Evolutionary conservation across 30 jellyfish, hydroid and myxozoan species (phyloP), one percentile per base, ranked within the genome.

Genomic region (Turritopsis rubra): DNA sequence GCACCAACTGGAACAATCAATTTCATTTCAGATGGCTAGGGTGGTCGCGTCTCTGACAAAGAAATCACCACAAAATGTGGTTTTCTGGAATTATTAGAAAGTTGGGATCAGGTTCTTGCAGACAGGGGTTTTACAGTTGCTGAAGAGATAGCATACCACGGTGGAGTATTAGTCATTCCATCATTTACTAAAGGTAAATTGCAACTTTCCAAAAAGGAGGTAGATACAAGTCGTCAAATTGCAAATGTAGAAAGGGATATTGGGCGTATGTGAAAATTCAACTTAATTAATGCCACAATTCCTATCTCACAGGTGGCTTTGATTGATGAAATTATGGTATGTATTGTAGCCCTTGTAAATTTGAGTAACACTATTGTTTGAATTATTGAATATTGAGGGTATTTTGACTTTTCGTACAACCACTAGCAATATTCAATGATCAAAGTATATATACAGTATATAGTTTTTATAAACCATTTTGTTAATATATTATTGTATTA

Each of bases 51-150:
- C 16, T 83, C 93, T 5, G 96, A 88, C 86, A 88, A 83, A 52
- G 83, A 88, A 41, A 82, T 88, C 21, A 88, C 92, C 30, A 65
- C 16, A 18, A 73, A 83, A 24, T 73, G 80, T 53, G 93, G 89
- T 0, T 88, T 88, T 75, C 54, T 88, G 72, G 80, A 88, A 1
- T 3, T 7, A 8, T 5, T 88, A 24, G 77, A 66, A 76, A 52
- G 22, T 23, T 88, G 93, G 0, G 93, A 88, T 65, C 73, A n/a
- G 4, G 71, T 88, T 5, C 78, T 88, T 18, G 96, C 96, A 29
- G 96, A 88, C 89, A 29, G 91, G n/a, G 96, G 96, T 23, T 88
- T 88, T 73, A 66, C 85, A 7, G 81, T 88, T 52, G 18, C 41
- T 17, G 86, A 83, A 29, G 92, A 83, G 71, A 73, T 88, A 25